phyloP scores from a whole-genome alignment of 2,113 vertebrate genomes.

The Ivindomyrus marchei region DNA sequence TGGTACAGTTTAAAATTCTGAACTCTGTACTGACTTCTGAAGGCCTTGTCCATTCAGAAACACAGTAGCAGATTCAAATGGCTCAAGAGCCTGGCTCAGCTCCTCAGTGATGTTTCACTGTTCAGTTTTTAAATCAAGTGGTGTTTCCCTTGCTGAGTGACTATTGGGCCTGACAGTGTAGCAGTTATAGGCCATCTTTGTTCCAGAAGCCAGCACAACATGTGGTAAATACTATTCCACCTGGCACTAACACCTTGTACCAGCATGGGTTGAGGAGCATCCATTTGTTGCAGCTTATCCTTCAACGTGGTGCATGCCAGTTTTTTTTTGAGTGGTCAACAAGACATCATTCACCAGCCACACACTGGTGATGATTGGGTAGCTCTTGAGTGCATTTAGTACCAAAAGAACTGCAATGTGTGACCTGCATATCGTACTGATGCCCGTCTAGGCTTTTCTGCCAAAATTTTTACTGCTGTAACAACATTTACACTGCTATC shows the following conservation, averaged over 20 bases:
- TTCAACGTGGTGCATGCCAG: conserved; percentile 4
- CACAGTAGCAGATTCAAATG: neutral
- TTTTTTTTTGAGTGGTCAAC: neutral
- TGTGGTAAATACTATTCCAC: conserved; percentile 21
- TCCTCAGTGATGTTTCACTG: conserved; percentile 8
- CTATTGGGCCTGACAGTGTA: conserved; percentile 14
- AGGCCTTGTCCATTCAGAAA: neutral
- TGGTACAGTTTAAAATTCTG: neutral
- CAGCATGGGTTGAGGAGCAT: conserved; percentile 10
- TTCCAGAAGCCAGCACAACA: conserved; percentile 20
- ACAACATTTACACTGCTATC: neutral
- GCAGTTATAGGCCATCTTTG: conserved; percentile 28
- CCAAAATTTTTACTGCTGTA: neutral
- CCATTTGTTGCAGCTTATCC: conserved; percentile 30
- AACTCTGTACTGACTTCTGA: neutral
- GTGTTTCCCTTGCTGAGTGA: conserved; percentile 20
- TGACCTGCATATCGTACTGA: neutral
- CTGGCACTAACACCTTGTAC: conserved; percentile 15
- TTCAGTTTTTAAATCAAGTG: conserved; percentile 23
- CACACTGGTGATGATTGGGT: neutral
- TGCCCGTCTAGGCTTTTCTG: neutral
- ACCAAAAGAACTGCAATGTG: neutral
- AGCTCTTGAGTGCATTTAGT: neutral
- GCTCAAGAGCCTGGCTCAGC: neutral
- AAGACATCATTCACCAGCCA: neutral